These are phyloP conservation scores for Noctua comes DNA, from an alignment of 2,888 invertebrate genomes.

Conservation along the genomic window DNA sequence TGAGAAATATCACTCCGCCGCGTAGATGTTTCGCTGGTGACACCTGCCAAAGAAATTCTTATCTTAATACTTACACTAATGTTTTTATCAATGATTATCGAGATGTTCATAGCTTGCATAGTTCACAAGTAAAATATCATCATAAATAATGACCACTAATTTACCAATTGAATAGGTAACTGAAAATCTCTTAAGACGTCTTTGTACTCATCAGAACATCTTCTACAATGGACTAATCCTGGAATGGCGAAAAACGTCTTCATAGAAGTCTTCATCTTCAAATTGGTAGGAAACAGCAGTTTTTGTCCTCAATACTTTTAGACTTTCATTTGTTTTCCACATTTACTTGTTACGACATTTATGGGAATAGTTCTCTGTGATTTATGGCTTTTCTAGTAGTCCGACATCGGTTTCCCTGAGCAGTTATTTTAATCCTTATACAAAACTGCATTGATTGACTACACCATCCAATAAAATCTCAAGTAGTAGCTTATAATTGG, in stretches of 20 bases:
- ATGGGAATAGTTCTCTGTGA: not conserved
- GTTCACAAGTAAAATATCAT: not conserved
- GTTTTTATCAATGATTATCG: constrained; percentile 26
- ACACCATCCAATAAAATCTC: too few relatives aligned
- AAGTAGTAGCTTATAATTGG: too few relatives aligned
- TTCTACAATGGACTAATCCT: not conserved
- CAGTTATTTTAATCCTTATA: too few relatives aligned
- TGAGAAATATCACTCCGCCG: constrained; percentile 93
- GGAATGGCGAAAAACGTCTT: not conserved
- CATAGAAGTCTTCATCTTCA: not conserved
- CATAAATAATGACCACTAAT: not conserved
- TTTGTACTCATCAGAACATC: not conserved
- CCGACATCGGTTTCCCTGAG: not conserved
- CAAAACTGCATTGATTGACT: too few relatives aligned
- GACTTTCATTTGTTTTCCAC: not conserved
- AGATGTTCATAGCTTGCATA: not conserved
- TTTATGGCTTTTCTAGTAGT: not conserved
- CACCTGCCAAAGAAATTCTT: constrained; percentile 82
- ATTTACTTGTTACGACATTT: not conserved
- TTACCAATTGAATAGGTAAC: not conserved
- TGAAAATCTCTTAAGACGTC: not conserved
- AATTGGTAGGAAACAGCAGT: not conserved
- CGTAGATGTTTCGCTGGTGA: constrained; percentile 93
- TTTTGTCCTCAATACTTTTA: not conserved
- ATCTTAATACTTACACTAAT: constrained; percentile 35